A percentile compares a stretch with the other conserved stretches of the same genome.
Conservation (phyloP, 1,140 invertebrate genomes). For the Pectinophora gossypiella region DNA sequence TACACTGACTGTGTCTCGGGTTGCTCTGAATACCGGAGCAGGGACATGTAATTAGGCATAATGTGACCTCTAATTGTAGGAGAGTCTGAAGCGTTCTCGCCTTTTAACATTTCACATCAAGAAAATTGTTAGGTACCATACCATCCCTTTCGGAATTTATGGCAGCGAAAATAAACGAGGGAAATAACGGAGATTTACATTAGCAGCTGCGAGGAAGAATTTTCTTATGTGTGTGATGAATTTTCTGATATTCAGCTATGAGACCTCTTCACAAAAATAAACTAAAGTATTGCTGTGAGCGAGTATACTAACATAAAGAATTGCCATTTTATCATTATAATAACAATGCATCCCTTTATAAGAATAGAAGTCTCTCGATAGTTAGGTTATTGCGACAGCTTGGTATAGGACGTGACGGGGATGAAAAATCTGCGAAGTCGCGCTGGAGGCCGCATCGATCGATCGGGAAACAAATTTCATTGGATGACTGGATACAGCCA, state of each 20-base stretch:
- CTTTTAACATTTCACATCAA: background rate
- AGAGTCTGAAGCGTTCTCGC: background rate
- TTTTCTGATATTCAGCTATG: too few species aligned
- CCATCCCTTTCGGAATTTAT: background rate
- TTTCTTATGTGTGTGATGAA: too few species aligned
- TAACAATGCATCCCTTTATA: background rate
- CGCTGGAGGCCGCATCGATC: background rate
- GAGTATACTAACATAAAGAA: too few species aligned
- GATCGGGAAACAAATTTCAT: background rate
- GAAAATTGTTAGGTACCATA: slow-evolving; percentile 1
- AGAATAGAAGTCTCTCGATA: background rate
- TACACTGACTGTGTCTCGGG: too few species aligned
- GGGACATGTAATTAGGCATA: too few species aligned
- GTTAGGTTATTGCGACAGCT: background rate
- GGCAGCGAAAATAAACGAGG: background rate
- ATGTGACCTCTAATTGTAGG: slow-evolving; percentile 2
- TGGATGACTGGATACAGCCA: background rate
- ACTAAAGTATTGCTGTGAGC: too few species aligned
- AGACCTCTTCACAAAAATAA: too few species aligned
- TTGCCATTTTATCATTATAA: too few species aligned
- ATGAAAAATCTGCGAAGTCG: background rate
- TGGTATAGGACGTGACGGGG: background rate
- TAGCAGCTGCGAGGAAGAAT: background rate
- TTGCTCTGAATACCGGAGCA: too few species aligned
- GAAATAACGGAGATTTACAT: background rate